phyloP scores from a whole-genome alignment of 2,113 vertebrate genomes.

The Pelmatolapia mariae region DNA sequence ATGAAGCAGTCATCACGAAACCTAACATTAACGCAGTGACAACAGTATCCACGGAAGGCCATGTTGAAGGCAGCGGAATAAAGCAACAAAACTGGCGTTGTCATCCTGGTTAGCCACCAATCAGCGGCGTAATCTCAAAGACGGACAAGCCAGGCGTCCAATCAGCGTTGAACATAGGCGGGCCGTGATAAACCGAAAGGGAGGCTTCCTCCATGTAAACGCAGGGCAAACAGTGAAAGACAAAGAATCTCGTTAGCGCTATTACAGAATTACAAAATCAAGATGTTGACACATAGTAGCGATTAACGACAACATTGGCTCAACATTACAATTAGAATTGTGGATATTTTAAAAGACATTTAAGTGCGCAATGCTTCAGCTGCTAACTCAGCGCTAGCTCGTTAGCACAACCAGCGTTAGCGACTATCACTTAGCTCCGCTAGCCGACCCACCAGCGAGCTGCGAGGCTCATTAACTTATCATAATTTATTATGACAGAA shows the following conservation, averaged over 20 bases:
- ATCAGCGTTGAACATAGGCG: constrained; percentile 44
- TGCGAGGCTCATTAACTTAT: constrained; percentile 12
- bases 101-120: constrained; percentile 62
- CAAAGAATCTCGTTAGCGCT: constrained; percentile 44
- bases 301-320: background rate
- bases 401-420: constrained; percentile 33
- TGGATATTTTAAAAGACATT: constrained; percentile 17
- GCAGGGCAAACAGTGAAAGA: constrained; percentile 54
- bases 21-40: constrained; percentile 23
- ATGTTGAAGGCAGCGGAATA: constrained; percentile 55
- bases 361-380: constrained; percentile 58
- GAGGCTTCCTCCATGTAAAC: constrained; percentile 63
- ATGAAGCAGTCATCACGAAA: background rate
- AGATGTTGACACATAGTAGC: fast-evolving
- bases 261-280: background rate
- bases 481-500: background rate
- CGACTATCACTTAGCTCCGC: background rate
- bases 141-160: constrained; percentile 50
- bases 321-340: background rate
- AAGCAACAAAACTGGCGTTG: constrained; percentile 60
- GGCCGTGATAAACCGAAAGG: constrained; percentile 50
- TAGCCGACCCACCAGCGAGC: constrained; percentile 40
- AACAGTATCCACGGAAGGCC: constrained; percentile 58
- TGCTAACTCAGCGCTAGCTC: constrained; percentile 52
- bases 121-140: constrained; percentile 18